Percentiles rank a stretch among this genome's conserved stretches.
Evolutionary conservation across 2,888 invertebrate species (phyloP).

Genomic region (Acholoe squamosa): DNA sequence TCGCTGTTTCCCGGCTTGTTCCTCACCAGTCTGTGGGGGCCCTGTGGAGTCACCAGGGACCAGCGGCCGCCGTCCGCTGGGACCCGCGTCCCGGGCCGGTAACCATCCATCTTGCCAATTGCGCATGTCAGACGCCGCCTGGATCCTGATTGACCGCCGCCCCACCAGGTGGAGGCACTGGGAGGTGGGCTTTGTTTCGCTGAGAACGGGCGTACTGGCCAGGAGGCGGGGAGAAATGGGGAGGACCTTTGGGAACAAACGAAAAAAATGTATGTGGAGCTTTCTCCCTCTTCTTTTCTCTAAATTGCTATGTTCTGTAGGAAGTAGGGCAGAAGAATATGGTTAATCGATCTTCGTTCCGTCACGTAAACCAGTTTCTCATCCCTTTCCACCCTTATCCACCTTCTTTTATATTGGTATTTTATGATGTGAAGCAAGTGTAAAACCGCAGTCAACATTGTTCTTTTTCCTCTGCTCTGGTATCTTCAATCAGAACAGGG

Average conservation of each 20-base stretch:
- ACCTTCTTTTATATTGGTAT: neutral
- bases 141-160: constrained; percentile 39
- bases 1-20: neutral
- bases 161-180: constrained; percentile 5
- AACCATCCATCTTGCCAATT: constrained; percentile 50
- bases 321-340: neutral
- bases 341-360: neutral
- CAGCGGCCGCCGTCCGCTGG: constrained; percentile 24
- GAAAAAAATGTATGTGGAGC: neutral
- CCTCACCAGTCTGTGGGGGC: neutral
- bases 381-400: neutral
- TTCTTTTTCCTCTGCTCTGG: neutral
- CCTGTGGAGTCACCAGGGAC: neutral
- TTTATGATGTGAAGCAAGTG: neutral
- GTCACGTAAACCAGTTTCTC: neutral
- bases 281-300: neutral
- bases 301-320: neutral
- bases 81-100: constrained; percentile 5
- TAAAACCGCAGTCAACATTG: neutral
- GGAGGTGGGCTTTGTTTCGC: constrained; percentile 27
- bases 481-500: neutral
- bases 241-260: constrained; percentile 23
- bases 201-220: neutral
- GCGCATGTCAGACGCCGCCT: constrained; percentile 52
- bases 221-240: neutral